These are phyloP conservation scores for Drosophila sp. DNA, from an alignment of 1,140 invertebrate genomes.

Conservation along the genomic window DNA sequence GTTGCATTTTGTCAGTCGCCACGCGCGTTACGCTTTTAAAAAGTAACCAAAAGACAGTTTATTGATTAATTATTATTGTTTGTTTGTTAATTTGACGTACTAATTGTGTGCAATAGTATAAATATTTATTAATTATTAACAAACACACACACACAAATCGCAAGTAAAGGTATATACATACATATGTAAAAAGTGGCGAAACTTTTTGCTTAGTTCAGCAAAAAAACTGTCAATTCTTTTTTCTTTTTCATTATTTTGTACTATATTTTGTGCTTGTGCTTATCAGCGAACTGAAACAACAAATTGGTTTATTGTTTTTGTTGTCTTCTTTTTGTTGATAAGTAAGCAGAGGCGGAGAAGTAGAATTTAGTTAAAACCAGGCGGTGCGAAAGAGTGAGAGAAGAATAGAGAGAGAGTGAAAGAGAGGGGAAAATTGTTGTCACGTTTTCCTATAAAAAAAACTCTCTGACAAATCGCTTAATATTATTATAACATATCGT, in stretches of 20 bases:
- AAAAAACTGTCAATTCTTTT: constrained; percentile 30
- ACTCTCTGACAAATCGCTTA: constrained; percentile 3
- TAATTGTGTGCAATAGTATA: constrained; percentile 32
- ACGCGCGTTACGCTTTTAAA: constrained; percentile 54
- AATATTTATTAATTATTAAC: constrained; percentile 2
- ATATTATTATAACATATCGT: constrained; percentile 6
- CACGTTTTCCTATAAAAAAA: background rate
- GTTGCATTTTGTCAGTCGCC: constrained; percentile 79
- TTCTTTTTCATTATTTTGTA: constrained; percentile 17
- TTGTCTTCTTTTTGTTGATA: constrained; percentile 41
- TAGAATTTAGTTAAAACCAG: constrained; percentile 16
- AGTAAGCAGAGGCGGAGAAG: constrained; percentile 32
- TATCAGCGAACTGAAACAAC: constrained; percentile 46
- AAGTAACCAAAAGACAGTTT: constrained; percentile 12
- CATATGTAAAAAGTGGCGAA: constrained; percentile 29
- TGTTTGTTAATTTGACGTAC: constrained; percentile 29
- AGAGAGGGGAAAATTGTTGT: background rate
- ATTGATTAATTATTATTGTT: constrained; percentile 11
- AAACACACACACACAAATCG: background rate
- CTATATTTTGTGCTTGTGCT: constrained; percentile 5
- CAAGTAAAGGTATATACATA: constrained; percentile 29
- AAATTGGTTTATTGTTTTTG: constrained; percentile 27
- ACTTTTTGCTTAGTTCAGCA: constrained; percentile 33
- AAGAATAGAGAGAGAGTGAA: background rate
- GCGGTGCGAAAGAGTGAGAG: constrained; percentile 9